A percentile compares a stretch with the other conserved stretches of the same genome.
These are phyloP conservation scores for Epinephelus moara DNA, from an alignment of 2,113 vertebrate genomes.

Conservation along the genomic window DNA sequence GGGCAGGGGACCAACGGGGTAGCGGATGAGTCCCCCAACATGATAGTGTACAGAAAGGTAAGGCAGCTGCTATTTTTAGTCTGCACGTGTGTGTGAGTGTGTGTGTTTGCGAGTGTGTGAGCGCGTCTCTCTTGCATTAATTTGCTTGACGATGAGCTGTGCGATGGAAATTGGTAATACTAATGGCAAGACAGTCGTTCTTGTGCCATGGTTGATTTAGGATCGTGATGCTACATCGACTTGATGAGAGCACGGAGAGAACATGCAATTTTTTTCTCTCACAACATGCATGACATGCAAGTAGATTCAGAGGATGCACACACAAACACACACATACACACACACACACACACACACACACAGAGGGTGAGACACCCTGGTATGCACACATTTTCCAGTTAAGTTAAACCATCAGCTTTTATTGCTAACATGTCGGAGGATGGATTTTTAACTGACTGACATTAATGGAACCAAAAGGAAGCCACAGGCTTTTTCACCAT, in stretches of 20 bases:
- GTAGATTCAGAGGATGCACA: not conserved
- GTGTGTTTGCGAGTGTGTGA: conserved; percentile 23
- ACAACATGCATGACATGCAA: conserved; percentile 36
- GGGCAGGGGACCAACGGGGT: conserved; percentile 95
- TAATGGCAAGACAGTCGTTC: conserved; percentile 42
- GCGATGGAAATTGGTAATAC: conserved; percentile 47
- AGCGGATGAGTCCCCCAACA: conserved; percentile 96
- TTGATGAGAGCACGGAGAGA: conserved; percentile 37
- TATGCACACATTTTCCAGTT: conserved; percentile 23
- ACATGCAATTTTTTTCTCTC: conserved; percentile 26
- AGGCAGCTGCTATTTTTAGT: conserved; percentile 74
- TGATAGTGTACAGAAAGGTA: conserved; percentile 99
- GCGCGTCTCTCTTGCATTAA: conserved; percentile 46
- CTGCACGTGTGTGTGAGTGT: conserved; percentile 22
- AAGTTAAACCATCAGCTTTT: conserved; percentile 33
- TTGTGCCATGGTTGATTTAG: conserved; percentile 46
- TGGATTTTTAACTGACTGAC: conserved; percentile 34
- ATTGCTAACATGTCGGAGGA: conserved; percentile 22
- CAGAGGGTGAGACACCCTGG: not conserved
- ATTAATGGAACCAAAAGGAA: conserved; percentile 48
- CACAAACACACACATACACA: not conserved
- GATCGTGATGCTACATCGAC: conserved; percentile 29
- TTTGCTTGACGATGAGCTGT: conserved; percentile 55
- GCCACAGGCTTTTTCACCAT: conserved; percentile 40
- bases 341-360: conserved; percentile 10